These are phyloP conservation scores for Plotosus lineatus DNA, from an alignment of 2,113 vertebrate species.

Conservation along the genomic window DNA sequence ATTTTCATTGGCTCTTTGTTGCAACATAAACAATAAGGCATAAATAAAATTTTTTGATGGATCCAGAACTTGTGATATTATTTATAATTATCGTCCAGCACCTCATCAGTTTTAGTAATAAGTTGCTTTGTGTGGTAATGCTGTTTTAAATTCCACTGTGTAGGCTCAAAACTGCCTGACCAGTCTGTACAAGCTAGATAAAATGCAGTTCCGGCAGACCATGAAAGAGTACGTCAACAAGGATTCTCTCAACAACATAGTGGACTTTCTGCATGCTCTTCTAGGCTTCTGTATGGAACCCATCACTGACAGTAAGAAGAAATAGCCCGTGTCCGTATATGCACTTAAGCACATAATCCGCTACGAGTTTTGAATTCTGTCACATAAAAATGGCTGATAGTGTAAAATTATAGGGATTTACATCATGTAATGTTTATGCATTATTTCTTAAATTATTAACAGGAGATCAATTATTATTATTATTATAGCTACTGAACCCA, in stretches of 20 bases:
- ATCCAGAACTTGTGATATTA: background rate
- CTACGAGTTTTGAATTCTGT: background rate
- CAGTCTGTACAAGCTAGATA: conserved; percentile 95
- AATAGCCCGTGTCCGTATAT: background rate
- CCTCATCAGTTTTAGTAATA: background rate
- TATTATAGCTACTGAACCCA: background rate
- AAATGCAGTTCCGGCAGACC: conserved; percentile 94
- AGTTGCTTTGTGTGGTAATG: background rate
- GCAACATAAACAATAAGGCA: background rate
- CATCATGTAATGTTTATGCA: background rate
- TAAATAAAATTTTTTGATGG: background rate
- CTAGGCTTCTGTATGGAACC: conserved; percentile 99
- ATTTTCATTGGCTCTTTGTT: background rate
- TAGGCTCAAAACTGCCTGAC: conserved; percentile 97
- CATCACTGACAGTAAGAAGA: conserved; percentile 93
- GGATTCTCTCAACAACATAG: conserved; percentile 98
- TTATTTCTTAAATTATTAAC: background rate
- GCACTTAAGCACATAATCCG: background rate
- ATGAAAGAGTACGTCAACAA: conserved; percentile 98
- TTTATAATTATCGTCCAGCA: background rate
- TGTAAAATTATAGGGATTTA: background rate
- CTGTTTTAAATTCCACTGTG: conserved; percentile 33
- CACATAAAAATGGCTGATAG: background rate
- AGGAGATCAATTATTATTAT: background rate
- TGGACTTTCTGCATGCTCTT: conserved; percentile 98